Base-by-base conservation (phyloP, 2,797 vertebrate genomes). In the Rhinatrema bivittatum region DNA sequence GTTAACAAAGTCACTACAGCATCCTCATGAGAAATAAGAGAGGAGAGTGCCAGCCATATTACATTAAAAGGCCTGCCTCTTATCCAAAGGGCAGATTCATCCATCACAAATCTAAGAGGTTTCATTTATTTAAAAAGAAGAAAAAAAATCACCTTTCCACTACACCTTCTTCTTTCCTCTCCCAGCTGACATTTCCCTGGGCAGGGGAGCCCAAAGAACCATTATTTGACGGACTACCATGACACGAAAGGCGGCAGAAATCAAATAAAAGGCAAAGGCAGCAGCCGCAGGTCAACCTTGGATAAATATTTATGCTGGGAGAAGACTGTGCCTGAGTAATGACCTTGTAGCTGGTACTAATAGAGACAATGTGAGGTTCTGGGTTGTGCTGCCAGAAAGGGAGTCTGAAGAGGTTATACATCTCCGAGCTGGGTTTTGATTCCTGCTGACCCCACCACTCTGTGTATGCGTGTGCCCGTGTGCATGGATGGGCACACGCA, bases 281-380 rank as follows among this genome's bases (percentile, higher is more conserved):
- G 68, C 78, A 72, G 76, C 65, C 68, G 22, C 74, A 76, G 76
- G 82, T 84, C 76, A 78, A 64, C 55, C 63, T 74, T 81, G 55
- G 70, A 78, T 81, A 85, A 85, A 85, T 85, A 85, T 85, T 85
- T 84, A 81, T 81, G 65, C 81, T 76, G 67, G 46, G 78, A 68
- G 77, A 76, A 74, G 76, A 73, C 71, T 78, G 65, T 79, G 77
- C 76, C 74, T 79, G 73, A 72, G 68, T 81, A 74, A 82, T 75
- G 79, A 74, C 78, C 79, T 75, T 78, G 74, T 70, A 76, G 73
- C 76, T 81, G 79, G 79, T 73, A 85, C 81, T 81, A 81, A 81
- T 70, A 79, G 79, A 82, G 82, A 78, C 82, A 84, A 84, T 78
- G 73, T 39, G 65, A 60, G 65, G 72, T 67, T 76, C 74, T 68